Evolutionary conservation across 1,140 invertebrate species (phyloP), one percentile per base, ranked within the genome.

Genomic region (Polypedilum pembai): DNA sequence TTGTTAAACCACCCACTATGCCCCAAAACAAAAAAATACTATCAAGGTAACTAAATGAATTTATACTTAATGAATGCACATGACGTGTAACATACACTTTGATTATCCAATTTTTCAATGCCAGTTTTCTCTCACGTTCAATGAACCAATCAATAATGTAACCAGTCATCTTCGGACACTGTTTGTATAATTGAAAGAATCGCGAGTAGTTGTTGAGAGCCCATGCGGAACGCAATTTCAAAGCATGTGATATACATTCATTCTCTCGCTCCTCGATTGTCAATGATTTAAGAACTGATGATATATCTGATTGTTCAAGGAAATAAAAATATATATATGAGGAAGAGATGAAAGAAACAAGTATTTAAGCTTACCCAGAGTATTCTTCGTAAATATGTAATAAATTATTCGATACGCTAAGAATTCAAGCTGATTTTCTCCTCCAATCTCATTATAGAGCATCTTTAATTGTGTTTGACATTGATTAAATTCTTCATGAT

Each of bases 401-500:
- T 99, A 99, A 8, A 99, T 84, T 82, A 99, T 95, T 75, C 91
- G 88, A 84, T 99, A 99, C 74, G 95, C 94, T 56, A 90, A 92
- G 83, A 99, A 99, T 85, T 99, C 97, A 76, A 91, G 87, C 73
- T 85, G 84, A 84, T 95, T 91, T 78, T 88, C 85, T 21, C 88
- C 88, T 74, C 89, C 90, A 33, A 91, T 82, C 79, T 93, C 91
- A 75, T 87, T 82, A 82, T 97, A 98, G 8, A 99, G 85, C 85
- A 94, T 92, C 86, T 94, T 94, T 33, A 99, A 84, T 84, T 99
- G 97, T 56, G 95, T 97, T 84, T 99, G 97, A 83, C 97, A 99
- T 81, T 99, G 97, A 86, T 99, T 99, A 80, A 98, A 99, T 82
- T 99, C 97, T 82, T 97, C 95, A 82, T 98, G 95, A 81, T 99